A percentile compares a stretch with the other conserved stretches of the same genome.
Evolutionary conservation across 2,888 invertebrate genomes (phyloP).

Genomic region (Antheraea assamensis): DNA sequence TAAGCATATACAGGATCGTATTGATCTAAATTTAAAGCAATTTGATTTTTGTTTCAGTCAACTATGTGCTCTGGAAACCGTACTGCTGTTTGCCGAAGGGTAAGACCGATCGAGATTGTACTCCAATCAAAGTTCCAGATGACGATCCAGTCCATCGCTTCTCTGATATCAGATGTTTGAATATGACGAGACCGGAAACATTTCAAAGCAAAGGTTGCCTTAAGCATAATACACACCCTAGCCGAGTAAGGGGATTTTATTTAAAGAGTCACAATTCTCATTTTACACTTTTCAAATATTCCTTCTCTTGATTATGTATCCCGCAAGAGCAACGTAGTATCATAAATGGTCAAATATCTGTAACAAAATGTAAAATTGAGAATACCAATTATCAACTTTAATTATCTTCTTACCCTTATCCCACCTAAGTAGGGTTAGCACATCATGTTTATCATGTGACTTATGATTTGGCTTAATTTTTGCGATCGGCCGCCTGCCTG

Average conservation of each 20-base stretch:
- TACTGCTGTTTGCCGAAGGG: slow-evolving; percentile 48
- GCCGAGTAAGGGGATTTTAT: slow-evolving; percentile 40
- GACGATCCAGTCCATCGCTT: slow-evolving; percentile 56
- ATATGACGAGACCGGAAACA: slow-evolving; percentile 51
- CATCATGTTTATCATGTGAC: too few species aligned
- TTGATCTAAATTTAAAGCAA: neutral
- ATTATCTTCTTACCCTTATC: too few species aligned
- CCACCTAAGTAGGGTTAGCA: too few species aligned
- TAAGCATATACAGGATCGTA: slow-evolving; percentile 20
- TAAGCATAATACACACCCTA: slow-evolving; percentile 42
- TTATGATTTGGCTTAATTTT: too few species aligned
- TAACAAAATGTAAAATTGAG: too few species aligned
- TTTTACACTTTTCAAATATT: neutral
- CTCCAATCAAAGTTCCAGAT: slow-evolving; percentile 46
- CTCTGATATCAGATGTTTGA: slow-evolving; percentile 47
- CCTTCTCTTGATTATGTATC: neutral
- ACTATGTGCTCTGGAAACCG: slow-evolving; percentile 48
- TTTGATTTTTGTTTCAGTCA: slow-evolving; percentile 35
- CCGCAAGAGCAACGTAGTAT: too few species aligned
- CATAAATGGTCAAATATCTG: too few species aligned
- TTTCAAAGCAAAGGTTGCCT: slow-evolving; percentile 53
- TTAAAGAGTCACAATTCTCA: too few species aligned
- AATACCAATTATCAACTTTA: too few species aligned
- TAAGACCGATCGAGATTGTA: slow-evolving; percentile 43
- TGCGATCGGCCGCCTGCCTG: too few species aligned